Evolutionary conservation across 1,140 invertebrate genomes (phyloP), one percentile per base, ranked within the genome.

Genomic region (Drosophila kohkoa): DNA sequence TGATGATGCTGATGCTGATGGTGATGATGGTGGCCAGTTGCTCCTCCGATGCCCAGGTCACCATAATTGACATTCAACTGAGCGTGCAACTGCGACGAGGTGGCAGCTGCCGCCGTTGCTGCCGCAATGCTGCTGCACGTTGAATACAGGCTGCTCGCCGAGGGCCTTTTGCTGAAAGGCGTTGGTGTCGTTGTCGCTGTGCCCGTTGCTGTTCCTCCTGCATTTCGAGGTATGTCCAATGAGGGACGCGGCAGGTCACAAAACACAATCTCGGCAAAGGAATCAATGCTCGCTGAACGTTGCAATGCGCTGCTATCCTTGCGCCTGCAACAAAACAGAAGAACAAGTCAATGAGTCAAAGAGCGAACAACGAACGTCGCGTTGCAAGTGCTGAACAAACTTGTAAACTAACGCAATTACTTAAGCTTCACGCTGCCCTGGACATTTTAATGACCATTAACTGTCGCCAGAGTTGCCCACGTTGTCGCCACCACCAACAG

Each of bases 231-330:
- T 75, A 91, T 81, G 13, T 88, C 81, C 25, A 92, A 73, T 20
- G 87, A 91, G 55, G 92, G 81, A 46, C 86, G 80, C 20, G 91
- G 90, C 49, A 81, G 59, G 62, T 92, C 85, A 75, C 93, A 92
- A 93, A 94, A 94, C 25, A 95, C 94, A 6, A 95, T 94, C 80
- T 96, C 95, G 25, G 95, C 95, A 93, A 96, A 94, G 0, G 95
- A 95, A 92, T 97, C 96, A 83, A 97, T 97, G 90, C 96, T 97
- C 54, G 96, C 95, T 49, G 96, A 97, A 2, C 96, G 94, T n/a
- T 96, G 95, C 1, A 96, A 93, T 5, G 93, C 93, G 80, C 92
- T 82, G 91, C 80, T 82, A 48, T 94, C 94, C 80, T 94, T 94
- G 41, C 94, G 93, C 63, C 94, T 95, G 92, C n/a, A 93, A 92